Evolutionary conservation across 1,140 invertebrate species (phyloP).

Genomic region (Halotydeus destructor): DNA sequence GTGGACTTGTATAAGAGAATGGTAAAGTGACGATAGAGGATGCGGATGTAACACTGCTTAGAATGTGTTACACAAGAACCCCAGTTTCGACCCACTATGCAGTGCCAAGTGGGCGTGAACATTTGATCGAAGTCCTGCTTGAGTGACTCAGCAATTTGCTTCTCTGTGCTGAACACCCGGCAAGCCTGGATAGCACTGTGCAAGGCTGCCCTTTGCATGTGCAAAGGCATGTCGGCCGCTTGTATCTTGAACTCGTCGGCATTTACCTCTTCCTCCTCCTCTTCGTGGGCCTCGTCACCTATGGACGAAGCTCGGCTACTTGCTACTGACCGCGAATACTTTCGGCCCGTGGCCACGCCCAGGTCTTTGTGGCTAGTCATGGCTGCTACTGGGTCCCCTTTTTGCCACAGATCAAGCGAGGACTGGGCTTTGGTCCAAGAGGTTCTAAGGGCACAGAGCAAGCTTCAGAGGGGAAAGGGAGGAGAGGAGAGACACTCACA

Average conservation of each 20-base stretch:
- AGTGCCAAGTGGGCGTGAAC: conserved; percentile 20
- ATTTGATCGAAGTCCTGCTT: conserved; percentile 20
- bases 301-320: neutral
- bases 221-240: conserved; percentile 20
- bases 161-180: conserved; percentile 18
- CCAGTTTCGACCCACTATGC: conserved; percentile 21
- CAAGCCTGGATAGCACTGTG: conserved; percentile 18
- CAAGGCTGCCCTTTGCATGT: conserved; percentile 19
- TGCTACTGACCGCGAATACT: too few species aligned
- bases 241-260: conserved; percentile 17
- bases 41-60: conserved; percentile 19
- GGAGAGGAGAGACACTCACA: neutral
- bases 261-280: conserved; percentile 11
- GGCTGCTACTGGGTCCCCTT: neutral
- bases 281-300: conserved; percentile 1
- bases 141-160: conserved; percentile 20
- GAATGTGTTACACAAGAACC: conserved; percentile 20
- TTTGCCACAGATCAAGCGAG: conserved; percentile 4
- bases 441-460: too few species aligned
- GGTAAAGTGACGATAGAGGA: conserved; percentile 19
- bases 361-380: neutral
- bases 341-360: conserved; percentile 4
- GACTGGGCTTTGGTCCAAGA: too few species aligned
- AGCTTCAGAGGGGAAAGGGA: neutral
- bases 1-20: conserved; percentile 19